Evolutionary conservation across 2,113 vertebrate genomes (phyloP).

Genomic region (Laticauda laticaudata): DNA sequence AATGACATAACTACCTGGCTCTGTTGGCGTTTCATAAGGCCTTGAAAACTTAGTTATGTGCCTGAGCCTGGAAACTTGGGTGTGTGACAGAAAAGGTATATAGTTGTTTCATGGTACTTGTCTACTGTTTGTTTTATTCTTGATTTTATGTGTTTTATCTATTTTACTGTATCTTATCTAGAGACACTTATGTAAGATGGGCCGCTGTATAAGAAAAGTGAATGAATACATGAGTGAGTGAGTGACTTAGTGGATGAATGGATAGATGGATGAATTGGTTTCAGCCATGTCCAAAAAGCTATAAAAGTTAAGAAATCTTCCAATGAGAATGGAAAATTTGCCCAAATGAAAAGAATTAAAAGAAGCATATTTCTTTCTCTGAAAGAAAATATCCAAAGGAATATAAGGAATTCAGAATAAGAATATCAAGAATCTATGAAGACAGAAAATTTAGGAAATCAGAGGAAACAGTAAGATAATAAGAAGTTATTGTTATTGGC

Average conservation of each 20-base stretch:
- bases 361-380: background rate
- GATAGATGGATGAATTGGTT: background rate
- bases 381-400: background rate
- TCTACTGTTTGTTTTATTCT: background rate
- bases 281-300: background rate
- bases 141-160: background rate
- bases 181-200: background rate
- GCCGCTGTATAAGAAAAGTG: background rate
- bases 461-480: background rate
- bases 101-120: background rate
- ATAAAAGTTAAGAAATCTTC: background rate
- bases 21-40: background rate
- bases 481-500: background rate
- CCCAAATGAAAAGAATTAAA: background rate
- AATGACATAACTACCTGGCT: background rate
- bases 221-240: background rate
- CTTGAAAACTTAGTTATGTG: background rate
- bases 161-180: background rate
- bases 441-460: background rate
- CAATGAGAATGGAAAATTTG: background rate
- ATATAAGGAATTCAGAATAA: background rate
- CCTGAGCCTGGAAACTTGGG: background rate
- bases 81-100: background rate
- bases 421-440: background rate
- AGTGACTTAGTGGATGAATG: background rate